Base-by-base conservation (phyloP, 1,140 invertebrate species). In the Anoplolepis gracilipes region DNA sequence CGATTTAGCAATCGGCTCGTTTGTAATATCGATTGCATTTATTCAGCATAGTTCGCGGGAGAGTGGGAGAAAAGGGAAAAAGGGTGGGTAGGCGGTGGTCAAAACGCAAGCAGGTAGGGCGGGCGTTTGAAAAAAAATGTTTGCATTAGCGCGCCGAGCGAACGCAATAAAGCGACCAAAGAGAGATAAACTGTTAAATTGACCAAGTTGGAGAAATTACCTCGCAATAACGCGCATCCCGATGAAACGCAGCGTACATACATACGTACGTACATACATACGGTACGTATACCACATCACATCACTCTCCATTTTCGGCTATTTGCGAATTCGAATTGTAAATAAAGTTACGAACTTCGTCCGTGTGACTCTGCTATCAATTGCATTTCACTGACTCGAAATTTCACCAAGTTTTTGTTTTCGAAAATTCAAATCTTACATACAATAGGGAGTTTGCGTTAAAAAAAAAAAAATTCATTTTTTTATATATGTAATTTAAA, bases 1-100 rank as follows among this genome's bases (percentile, higher is more conserved):
- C 42, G 87, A 89, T 89, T 88, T 84, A 86, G 61, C 59, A 64
- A 76, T 67, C 69, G 36, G 76, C 81, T 73, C 81, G 84, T 84
- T 55, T 65, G 55, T 61, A 75, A 84, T 75, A 85, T 81, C 72
- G 73, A 87, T 85, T 49, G 67, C 85, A 82, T 89, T 82, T 87
- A 73, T 46, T 67, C 33, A 22, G 8, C 16, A 33, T 30, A 36
- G 19, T 69, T 46, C 4, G 67, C 8, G 36, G 30, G n/a, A 28
- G 59, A 7, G 2, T 10, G 6, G 13, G 30, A 5, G 13, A 2
- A 53, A 36, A 28, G 53, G 49, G 33, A 16, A n/a, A n/a, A n/a
- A n/a, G n/a, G n/a, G n/a, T n/a, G n/a, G n/a, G n/a, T n/a, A n/a
- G 33, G 6, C 4, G 13, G 46, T 49, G 46, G 16, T 49, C 46